Percentiles rank a stretch among this genome's conserved stretches.
phyloP scores from a whole-genome alignment of 2,113 vertebrate genomes.

The Edolisoma coerulescens region DNA sequence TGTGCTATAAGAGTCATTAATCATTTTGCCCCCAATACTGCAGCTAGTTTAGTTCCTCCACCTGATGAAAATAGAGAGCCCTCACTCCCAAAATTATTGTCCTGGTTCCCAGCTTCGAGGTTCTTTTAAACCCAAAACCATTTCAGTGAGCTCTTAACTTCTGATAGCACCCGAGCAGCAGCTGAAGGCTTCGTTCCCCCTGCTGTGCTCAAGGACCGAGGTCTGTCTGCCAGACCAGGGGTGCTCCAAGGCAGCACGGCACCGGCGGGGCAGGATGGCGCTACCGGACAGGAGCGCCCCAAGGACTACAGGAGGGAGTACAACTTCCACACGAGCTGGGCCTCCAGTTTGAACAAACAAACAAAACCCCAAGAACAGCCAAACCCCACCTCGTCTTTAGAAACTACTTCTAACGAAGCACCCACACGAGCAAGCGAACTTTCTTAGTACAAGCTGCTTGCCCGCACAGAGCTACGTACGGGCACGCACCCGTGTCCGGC shows the following conservation, averaged over 20 bases:
- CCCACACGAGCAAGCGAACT: accelerated
- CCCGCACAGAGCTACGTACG: accelerated
- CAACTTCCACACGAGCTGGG: neutral
- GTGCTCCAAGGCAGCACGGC: accelerated
- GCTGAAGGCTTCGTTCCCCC: accelerated
- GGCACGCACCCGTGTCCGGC: accelerated
- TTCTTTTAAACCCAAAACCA: neutral
- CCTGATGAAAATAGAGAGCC: accelerated
- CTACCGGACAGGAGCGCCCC: accelerated
- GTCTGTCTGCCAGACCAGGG: accelerated
- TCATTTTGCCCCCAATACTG: neutral
- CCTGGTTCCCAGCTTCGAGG: neutral
- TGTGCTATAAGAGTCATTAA: accelerated
- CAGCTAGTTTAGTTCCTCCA: neutral
- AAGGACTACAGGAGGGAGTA: accelerated
- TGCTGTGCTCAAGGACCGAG: accelerated
- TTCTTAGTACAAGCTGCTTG: accelerated
- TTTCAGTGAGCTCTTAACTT: neutral
- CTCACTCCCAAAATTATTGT: neutral
- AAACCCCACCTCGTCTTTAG: accelerated
- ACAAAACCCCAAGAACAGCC: too few relatives aligned
- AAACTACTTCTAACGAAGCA: neutral
- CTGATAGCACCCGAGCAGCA: neutral
- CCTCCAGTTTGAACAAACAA: neutral
- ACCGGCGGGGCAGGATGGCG: accelerated